These are phyloP conservation scores for Ypsolopha scabrella DNA, from an alignment of 2,888 invertebrate species.

Conservation along the genomic window DNA sequence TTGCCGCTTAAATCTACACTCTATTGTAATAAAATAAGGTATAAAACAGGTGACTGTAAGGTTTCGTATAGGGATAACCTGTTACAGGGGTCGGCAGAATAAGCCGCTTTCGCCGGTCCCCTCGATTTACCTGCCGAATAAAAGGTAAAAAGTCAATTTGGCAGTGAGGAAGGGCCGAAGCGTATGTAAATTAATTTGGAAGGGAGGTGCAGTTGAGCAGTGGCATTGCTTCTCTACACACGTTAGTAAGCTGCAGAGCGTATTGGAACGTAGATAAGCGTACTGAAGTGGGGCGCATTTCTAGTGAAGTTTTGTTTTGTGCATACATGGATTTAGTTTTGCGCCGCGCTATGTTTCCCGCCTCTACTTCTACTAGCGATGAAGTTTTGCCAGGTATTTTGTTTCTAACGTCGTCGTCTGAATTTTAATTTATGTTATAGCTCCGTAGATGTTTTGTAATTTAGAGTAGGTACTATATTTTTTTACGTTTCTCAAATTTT, in stretches of 20 bases:
- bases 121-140: constrained; percentile 66
- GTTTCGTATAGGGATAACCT: constrained; percentile 22
- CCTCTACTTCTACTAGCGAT: constrained; percentile 53
- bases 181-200: constrained; percentile 55
- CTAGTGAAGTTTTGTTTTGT: not conserved
- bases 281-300: too few species aligned
- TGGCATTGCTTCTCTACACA: constrained; percentile 29
- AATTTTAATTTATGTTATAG: constrained; percentile 13
- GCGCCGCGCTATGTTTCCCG: constrained; percentile 45
- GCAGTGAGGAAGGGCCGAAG: constrained; percentile 62
- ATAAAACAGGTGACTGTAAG: constrained; percentile 18
- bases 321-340: not conserved
- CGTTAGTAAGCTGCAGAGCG: constrained; percentile 25
- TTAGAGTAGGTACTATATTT: too few species aligned
- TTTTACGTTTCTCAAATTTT: too few species aligned
- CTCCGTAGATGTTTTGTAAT: too few species aligned
- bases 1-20: constrained; percentile 12
- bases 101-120: constrained; percentile 53
- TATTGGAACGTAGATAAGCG: too few species aligned
- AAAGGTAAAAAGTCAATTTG: constrained; percentile 69
- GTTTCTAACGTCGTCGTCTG: constrained; percentile 2
- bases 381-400: constrained; percentile 44
- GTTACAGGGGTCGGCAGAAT: constrained; percentile 35
- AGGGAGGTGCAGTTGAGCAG: constrained; percentile 57
- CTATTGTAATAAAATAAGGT: constrained; percentile 20